phyloP scores from a whole-genome alignment of 92 coral and sea anemone species.

The Montipora capitata region DNA sequence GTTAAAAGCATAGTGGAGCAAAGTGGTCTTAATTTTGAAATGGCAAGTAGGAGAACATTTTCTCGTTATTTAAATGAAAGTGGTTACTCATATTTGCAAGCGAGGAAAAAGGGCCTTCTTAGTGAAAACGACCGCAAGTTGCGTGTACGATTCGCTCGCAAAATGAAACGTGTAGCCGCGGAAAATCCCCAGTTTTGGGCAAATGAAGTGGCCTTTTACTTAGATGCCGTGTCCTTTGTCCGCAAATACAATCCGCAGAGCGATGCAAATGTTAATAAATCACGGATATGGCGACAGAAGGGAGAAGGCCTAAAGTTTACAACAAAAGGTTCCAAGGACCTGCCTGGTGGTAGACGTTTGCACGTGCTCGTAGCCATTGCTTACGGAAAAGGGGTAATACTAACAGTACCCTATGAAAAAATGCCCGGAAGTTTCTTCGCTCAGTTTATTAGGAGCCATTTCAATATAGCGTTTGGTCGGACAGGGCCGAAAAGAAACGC shows the following conservation, averaged over 20 bases:
- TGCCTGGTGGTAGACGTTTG: conserved; percentile 70
- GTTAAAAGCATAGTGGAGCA: not conserved
- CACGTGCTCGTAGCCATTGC: conserved; percentile 70
- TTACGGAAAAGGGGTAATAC: conserved; percentile 60
- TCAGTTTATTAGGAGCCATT: conserved; percentile 56
- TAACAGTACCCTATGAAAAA: conserved; percentile 56
- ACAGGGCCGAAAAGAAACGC: conserved; percentile 50
- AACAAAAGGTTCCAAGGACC: conserved; percentile 68
- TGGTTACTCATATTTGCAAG: not conserved
- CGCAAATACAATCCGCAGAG: conserved; percentile 33
- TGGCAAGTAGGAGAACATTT: not conserved
- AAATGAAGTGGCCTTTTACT: conserved; percentile 26
- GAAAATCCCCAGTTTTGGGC: conserved; percentile 21
- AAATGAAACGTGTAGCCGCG: conserved; percentile 14
- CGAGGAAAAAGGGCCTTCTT: not conserved
- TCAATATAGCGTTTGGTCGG: conserved; percentile 63
- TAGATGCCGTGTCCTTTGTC: conserved; percentile 35
- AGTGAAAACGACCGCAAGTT: not conserved
- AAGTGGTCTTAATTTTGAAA: not conserved
- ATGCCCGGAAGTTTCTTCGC: conserved; percentile 71
- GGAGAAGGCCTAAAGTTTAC: too few relatives aligned
- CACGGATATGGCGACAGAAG: conserved; percentile 37
- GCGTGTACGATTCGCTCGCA: not conserved
- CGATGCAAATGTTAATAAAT: conserved; percentile 14
- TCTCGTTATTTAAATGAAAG: not conserved